phyloP scores from a whole-genome alignment of 2,113 vertebrate genomes.

The Microtus montanus region DNA sequence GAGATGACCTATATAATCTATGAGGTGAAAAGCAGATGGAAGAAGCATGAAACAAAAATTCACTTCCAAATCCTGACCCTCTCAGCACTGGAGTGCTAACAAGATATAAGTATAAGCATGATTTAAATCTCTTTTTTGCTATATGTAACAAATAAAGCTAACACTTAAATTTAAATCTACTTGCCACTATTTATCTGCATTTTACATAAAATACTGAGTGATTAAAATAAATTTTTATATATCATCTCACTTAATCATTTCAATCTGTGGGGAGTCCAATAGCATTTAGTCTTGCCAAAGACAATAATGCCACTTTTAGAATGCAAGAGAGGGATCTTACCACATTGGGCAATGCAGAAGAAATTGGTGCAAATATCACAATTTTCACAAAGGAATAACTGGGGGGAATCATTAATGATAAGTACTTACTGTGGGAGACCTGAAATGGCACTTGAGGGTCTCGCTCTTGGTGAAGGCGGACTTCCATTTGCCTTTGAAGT shows the following conservation, averaged over 20 bases:
- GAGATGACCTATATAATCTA: not conserved
- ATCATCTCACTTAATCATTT: not conserved
- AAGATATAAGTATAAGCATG: not conserved
- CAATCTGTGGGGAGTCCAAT: not conserved
- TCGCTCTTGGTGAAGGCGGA: constrained; percentile 81
- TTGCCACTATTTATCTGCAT: not conserved
- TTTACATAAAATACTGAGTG: not conserved
- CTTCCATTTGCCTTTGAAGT: constrained; percentile 92
- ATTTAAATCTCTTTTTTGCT: not conserved
- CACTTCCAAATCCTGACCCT: not conserved
- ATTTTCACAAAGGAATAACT: not conserved
- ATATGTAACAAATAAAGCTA: not conserved
- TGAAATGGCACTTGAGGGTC: constrained; percentile 86
- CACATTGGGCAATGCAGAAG: not conserved
- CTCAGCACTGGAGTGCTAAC: not conserved
- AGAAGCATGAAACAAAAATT: too few species aligned
- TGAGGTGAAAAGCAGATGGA: too few species aligned
- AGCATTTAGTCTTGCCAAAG: not conserved
- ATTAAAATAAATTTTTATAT: not conserved
- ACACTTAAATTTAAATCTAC: not conserved
- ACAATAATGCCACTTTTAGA: not conserved
- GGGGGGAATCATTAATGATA: not conserved
- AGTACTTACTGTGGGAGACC: constrained; percentile 83
- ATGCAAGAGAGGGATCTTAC: not conserved
- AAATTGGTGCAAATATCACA: not conserved